These are phyloP conservation scores for Melolontha melolontha DNA, from an alignment of 2,888 invertebrate species.

Conservation along the genomic window DNA sequence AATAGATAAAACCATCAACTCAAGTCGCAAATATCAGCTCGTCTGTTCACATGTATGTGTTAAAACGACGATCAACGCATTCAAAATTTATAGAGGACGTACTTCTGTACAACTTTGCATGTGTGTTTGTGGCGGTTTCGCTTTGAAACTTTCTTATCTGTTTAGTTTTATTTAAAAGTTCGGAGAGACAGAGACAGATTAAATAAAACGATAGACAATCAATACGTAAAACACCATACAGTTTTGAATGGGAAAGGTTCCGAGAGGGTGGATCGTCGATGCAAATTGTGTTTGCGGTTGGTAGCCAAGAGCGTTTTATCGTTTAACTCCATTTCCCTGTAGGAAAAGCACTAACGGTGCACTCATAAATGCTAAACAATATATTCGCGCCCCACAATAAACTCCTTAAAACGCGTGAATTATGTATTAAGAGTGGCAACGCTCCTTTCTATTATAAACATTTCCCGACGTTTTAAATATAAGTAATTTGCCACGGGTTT, in stretches of 20 bases:
- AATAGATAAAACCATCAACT: slow-evolving; percentile 19
- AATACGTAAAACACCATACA: slow-evolving; percentile 25
- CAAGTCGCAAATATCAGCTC: neutral
- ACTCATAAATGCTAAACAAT: slow-evolving; percentile 56
- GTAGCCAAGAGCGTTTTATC: slow-evolving; percentile 57
- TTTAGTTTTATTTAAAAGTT: slow-evolving; percentile 24
- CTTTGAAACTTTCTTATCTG: slow-evolving; percentile 24
- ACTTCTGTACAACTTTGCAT: neutral
- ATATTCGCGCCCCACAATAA: slow-evolving; percentile 53
- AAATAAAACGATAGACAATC: slow-evolving; percentile 35
- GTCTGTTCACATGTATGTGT: neutral
- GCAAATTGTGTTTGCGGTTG: slow-evolving; percentile 59
- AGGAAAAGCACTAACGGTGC: slow-evolving; percentile 54
- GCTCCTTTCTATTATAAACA: slow-evolving; percentile 47
- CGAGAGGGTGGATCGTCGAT: slow-evolving; percentile 52
- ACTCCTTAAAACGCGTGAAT: slow-evolving; percentile 54
- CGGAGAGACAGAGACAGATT: slow-evolving; percentile 13
- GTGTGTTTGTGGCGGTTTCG: slow-evolving; percentile 8
- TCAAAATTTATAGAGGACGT: slow-evolving; percentile 14
- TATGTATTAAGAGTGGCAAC: slow-evolving; percentile 52
- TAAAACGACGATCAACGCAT: slow-evolving; percentile 8
- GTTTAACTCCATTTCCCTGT: slow-evolving; percentile 57
- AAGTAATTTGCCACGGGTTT: slow-evolving; percentile 31
- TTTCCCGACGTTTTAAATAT: slow-evolving; percentile 44
- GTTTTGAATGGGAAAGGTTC: slow-evolving; percentile 41